Evolutionary conservation across 2,888 invertebrate species (phyloP), one percentile per base, ranked within the genome.

Genomic region (Lissonota sp.): DNA sequence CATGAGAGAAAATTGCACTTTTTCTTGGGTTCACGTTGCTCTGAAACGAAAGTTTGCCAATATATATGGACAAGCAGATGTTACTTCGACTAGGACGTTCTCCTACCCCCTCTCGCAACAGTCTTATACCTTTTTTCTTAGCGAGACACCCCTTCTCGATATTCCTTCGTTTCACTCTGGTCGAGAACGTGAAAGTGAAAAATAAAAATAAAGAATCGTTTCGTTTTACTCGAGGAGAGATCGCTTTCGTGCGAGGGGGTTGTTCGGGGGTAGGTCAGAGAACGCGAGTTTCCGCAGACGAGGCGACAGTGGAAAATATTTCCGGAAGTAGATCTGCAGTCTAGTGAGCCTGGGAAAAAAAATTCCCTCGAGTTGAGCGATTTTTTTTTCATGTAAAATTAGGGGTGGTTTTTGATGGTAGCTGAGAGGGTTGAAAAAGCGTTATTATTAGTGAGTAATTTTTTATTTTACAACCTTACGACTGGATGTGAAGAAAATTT

Each of bases 1-100:
- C 6, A 62, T 37, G 26, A 4, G 8, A n/a, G 57, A 63, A 77
- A 73, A 73, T 64, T 46, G 40, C 70, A 37, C n/a, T 49, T 39
- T 26, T 74, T 6, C 12, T 42, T 58, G 49, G 39, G 64, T 53
- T 60, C 39, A 46, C 26, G 14, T 39, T 39, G 10, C 51, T 37
- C 26, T 72, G 44, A 26, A 63, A 10, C 16, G 46, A 70, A 88
- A 88, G 84, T 89, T 90, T 86, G 86, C 86, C 86, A 87, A 89
- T 88, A 88, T 86, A 84, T 87, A 85, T 85, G 82, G 84, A 84
- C 78, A 85, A 72, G 84, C 88, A 87, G 85, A 85, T 86, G 88
- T 86, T 86, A 85, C 86, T 79, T 79, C 70, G 74, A 42, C 74
- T 40, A 37, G 57, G 42, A 40, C 66, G 46, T 14, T n/a, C 26